phyloP scores from a whole-genome alignment of 53 echinoderm and acorn worm genomes.

The Holothuria leucospilota region DNA sequence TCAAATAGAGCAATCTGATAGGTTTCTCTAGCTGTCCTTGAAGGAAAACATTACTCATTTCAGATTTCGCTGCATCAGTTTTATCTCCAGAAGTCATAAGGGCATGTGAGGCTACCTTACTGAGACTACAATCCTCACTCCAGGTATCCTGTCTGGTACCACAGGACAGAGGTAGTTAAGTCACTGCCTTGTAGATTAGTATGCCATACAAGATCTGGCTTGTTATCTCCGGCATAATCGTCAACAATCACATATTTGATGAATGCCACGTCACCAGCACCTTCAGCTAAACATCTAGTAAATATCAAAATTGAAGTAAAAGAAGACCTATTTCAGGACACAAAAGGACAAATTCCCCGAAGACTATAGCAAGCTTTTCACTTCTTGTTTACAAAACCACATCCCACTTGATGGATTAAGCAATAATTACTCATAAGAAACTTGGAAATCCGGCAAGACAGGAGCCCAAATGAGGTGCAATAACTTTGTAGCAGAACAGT shows the following conservation, averaged over 20 bases:
- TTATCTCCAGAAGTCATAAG: constrained; percentile 69
- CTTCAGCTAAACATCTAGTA: constrained; percentile 78
- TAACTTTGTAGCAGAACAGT: no score
- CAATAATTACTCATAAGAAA: no score
- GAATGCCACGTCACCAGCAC: constrained; percentile 86
- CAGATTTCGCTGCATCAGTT: constrained; percentile 9
- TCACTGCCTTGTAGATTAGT: constrained; percentile 47
- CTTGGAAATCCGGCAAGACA: no score
- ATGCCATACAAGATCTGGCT: constrained; percentile 51
- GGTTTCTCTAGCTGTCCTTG: constrained; percentile 64
- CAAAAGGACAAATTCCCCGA: no score
- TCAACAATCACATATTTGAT: constrained; percentile 75
- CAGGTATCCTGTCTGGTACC: constrained; percentile 56
- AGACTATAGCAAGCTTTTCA: no score
- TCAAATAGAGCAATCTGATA: not conserved
- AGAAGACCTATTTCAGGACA: no score
- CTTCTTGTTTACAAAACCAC: no score
- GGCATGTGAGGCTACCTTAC: constrained; percentile 81
- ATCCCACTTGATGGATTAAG: no score
- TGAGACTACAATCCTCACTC: constrained; percentile 62
- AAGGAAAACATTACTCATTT: constrained; percentile 57
- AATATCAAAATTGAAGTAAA: not conserved
- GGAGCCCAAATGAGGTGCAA: no score
- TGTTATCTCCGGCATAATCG: constrained; percentile 43
- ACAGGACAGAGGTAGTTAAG: constrained; percentile 75